Evolutionary conservation across 2,113 vertebrate species (phyloP).

Genomic region (Takifugu bimaculatus): DNA sequence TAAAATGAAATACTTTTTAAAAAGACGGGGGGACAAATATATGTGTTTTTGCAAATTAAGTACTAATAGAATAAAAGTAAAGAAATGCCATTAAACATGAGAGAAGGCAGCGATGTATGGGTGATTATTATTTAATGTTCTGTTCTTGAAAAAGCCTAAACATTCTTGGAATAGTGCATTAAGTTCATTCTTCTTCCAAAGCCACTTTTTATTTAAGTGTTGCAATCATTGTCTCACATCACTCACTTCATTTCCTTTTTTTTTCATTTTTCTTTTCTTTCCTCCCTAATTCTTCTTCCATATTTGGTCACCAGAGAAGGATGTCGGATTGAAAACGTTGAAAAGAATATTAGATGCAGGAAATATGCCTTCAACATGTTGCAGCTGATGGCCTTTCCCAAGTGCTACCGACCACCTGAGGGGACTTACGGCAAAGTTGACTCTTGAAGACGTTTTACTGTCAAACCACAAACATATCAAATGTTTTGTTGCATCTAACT

Average conservation of each 20-base stretch:
- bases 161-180: too few relatives aligned
- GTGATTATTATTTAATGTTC: too few relatives aligned
- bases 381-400: constrained; percentile 98
- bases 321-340: constrained; percentile 99
- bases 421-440: constrained; percentile 97
- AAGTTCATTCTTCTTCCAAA: too few relatives aligned
- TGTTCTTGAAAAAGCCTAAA: too few relatives aligned
- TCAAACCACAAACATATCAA: background rate
- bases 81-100: too few relatives aligned
- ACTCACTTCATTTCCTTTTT: constrained; percentile 61
- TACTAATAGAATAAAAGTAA: too few relatives aligned
- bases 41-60: too few relatives aligned
- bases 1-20: too few relatives aligned
- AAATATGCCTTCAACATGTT: constrained; percentile 99
- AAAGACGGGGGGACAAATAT: too few relatives aligned
- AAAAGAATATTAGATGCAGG: constrained; percentile 98
- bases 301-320: constrained; percentile 86
- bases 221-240: constrained; percentile 5
- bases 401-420: constrained; percentile 95
- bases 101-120: too few relatives aligned
- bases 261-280: constrained; percentile 18
- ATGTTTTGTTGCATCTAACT: constrained; percentile 48
- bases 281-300: constrained; percentile 15
- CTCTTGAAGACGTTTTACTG: constrained; percentile 73
- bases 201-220: background rate